Evolutionary conservation across 2,113 vertebrate species (phyloP), one percentile per base, ranked within the genome.

Genomic region (Asarcornis scutulata): DNA sequence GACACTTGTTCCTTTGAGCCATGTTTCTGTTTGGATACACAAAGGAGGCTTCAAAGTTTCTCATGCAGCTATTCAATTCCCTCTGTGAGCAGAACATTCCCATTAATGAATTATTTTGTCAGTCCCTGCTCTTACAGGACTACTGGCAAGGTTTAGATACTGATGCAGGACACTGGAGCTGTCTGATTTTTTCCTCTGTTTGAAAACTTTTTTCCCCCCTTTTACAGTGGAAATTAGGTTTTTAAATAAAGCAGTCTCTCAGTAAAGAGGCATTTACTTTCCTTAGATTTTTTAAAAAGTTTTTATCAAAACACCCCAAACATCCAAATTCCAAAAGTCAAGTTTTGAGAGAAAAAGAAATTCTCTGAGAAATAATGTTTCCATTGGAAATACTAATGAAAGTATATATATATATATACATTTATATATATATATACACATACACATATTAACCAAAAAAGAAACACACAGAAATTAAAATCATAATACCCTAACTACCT

Each of bases 21-120:
- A 0, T 69, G 89, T 80, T 88, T 74, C 79, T 95, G 76, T 88
- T 42, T 86, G 74, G 71, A 73, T 75, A 91, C 90, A 92, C 77
- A 91, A 94, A 89, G 68, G 88, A 86, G 75, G 50, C 81, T 89
- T 92, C 86, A 83, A 86, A 95, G 78, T 67, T 79, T 68, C 93
- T 90, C 74, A 80, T 79, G 82, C 44, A 66, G 83, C 89, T 84
- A 55, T 86, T 89, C 72, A 94, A 21, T 77, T 38, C 55, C 74
- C 82, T 91, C 83, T 2, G 2, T 9, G 80, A 88, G 78, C 53
- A 46, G 56, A 91, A 88, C 88, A 84, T 67, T 63, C 80, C 90
- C 27, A 62, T 42, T 86, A 84, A 89, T 78, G 46, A 90, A 93
- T 88, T 90, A 81, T 71, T 92, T 93, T 88, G 82, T 88, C 90